Evolutionary conservation across 2,797 vertebrate species (phyloP).

Genomic region (Podarcis lilfordi): DNA sequence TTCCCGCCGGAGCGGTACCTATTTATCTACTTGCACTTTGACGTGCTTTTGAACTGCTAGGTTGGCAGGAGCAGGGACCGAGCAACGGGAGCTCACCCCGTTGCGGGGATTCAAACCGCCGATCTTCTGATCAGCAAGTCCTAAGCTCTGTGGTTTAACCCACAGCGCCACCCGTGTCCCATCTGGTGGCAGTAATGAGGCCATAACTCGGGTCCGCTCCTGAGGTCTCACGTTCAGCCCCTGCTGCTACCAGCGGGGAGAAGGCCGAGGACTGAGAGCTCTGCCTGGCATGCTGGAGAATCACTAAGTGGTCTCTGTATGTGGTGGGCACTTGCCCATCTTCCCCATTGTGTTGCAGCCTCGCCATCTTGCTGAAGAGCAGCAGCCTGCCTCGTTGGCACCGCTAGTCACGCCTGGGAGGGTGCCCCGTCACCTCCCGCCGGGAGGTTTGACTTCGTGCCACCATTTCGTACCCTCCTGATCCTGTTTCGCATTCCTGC

Average conservation of each 20-base stretch:
- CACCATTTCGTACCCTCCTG: slow-evolving; percentile 28
- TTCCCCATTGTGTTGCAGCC: background rate
- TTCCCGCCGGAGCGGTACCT: too few species aligned
- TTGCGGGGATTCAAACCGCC: too few species aligned
- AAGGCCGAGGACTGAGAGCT: background rate
- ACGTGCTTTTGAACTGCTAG: too few species aligned
- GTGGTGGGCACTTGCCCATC: background rate
- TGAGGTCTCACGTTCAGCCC: background rate
- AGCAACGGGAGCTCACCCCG: too few species aligned
- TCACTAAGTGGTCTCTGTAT: background rate
- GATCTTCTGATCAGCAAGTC: too few species aligned
- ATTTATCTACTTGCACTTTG: too few species aligned
- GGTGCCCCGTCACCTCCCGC: slow-evolving; percentile 13
- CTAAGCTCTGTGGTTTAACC: too few species aligned
- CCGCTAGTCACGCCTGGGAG: slow-evolving; percentile 1
- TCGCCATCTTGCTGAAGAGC: background rate
- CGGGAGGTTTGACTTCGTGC: slow-evolving; percentile 24
- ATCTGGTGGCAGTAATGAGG: too few species aligned
- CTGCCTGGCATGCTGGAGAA: background rate
- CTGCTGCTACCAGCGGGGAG: background rate
- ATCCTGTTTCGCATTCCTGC: slow-evolving; percentile 52
- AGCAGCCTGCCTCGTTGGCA: background rate
- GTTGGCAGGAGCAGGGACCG: too few species aligned
- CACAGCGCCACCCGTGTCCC: too few species aligned
- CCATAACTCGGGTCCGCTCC: background rate